Evolutionary conservation across 2,888 invertebrate species (phyloP).

Genomic region (Epirrhoe tristata): DNA sequence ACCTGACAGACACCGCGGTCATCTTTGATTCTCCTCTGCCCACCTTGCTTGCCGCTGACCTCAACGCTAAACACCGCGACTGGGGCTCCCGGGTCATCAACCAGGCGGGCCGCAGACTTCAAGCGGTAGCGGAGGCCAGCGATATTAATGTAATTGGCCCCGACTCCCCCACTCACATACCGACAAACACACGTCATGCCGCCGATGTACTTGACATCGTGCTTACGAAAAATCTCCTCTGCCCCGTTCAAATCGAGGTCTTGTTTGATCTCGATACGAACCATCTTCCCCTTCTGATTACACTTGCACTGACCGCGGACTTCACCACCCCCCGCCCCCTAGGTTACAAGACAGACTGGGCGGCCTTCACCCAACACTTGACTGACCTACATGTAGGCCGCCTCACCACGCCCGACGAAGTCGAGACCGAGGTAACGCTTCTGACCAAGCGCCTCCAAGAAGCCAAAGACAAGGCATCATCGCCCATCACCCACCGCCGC

Average conservation of each 20-base stretch:
- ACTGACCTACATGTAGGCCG: neutral
- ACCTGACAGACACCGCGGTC: neutral
- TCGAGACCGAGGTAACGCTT: neutral
- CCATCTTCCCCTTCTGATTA: neutral
- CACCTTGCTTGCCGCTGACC: neutral
- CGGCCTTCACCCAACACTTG: neutral
- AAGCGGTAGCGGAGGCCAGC: neutral
- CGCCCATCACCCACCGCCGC: neutral
- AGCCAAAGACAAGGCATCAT: neutral
- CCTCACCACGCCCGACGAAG: neutral
- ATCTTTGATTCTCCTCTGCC: neutral
- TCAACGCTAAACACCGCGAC: neutral
- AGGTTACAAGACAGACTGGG: neutral
- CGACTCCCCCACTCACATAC: neutral
- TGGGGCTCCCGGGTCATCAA: conserved; percentile 1
- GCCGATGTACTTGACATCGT: neutral
- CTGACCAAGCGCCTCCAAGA: neutral
- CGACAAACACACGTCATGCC: neutral
- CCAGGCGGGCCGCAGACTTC: neutral
- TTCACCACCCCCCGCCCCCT: neutral
- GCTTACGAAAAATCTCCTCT: neutral
- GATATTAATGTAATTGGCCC: neutral
- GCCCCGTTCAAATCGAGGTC: neutral
- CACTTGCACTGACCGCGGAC: neutral
- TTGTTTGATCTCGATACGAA: neutral